Percentiles rank a stretch among this genome's conserved stretches.
Conservation (phyloP, 2,113 vertebrate genomes). For the Actenoides lindsayi region DNA sequence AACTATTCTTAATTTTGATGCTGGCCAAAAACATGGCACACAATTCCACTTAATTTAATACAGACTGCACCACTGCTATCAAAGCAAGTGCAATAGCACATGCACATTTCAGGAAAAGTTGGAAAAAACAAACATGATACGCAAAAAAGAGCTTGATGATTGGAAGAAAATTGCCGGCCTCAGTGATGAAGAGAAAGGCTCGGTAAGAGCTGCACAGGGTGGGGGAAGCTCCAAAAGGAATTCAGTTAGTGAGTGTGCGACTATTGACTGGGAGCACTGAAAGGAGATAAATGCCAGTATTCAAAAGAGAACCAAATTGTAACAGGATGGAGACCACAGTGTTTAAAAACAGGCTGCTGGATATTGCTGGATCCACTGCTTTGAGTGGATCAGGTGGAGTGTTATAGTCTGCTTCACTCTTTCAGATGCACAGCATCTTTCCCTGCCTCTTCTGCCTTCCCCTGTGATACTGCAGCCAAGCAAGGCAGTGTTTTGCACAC, state of each 20-base stretch:
- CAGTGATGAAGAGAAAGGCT: neutral
- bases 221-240: neutral
- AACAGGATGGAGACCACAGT: neutral
- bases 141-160: neutral
- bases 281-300: neutral
- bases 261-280: neutral
- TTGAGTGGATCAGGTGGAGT: neutral
- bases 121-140: accelerated
- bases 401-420: neutral
- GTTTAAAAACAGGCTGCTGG: neutral
- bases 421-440: neutral
- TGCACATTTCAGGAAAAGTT: neutral
- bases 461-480: neutral
- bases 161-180: neutral
- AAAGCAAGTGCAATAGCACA: neutral
- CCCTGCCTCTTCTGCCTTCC: neutral
- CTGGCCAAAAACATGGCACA: neutral
- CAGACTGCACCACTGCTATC: neutral
- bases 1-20: neutral
- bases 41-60: neutral
- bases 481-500: neutral
- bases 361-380: neutral
- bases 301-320: neutral
- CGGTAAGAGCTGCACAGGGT: neutral
- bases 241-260: neutral